Base-by-base conservation (phyloP, 2,113 vertebrate genomes). In the Regulus satrapa region DNA sequence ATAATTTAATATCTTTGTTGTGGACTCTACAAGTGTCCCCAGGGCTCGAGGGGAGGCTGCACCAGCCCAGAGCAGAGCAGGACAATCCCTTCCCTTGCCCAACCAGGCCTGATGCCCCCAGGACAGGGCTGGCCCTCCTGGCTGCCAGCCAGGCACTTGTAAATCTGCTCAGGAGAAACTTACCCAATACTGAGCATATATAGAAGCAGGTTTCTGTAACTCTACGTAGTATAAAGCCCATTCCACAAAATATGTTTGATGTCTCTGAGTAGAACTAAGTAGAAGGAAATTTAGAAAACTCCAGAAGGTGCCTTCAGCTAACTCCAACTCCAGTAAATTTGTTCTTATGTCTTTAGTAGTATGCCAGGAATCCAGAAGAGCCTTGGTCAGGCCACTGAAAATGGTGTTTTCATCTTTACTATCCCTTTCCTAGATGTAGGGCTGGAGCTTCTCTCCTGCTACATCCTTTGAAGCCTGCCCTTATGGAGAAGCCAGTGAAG, bases 41-140 rank as follows among this genome's bases (percentile, higher is more conserved):
- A 80, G 41, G 4, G 5, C 21, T 58, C 1, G 2, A 25, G 29
- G 5, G 46, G n/a, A 21, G 41, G 28, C 41, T 2, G 2, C 12
- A 12, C 28, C 51, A 46, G 7, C 46, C 46, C 34, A 68, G 63
- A 28, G 28, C 18, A 58, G 41, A 46, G 21, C 2, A 1, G 24
- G 18, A 49, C 34, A 40, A 32, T 62, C 28, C 12, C 43, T 34
- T 61, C 28, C 17, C 34, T 61, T 48, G 12, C 28, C 55, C 3
- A 2, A 11, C 21, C 32, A n/a, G 2, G 11, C 15, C 7, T 32
- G 28, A 58, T 58, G 23, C 5, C 2, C 7, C 14, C 9, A 28
- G 34, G 29, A 49, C 14, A 28, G 1, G 18, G 2, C 4, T 58
- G 43, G 5, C 18, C 18, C 24, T 41, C 23, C 43, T 14, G 34